phyloP scores from a whole-genome alignment of 2,113 vertebrate genomes.

The Solenodon paradoxus region DNA sequence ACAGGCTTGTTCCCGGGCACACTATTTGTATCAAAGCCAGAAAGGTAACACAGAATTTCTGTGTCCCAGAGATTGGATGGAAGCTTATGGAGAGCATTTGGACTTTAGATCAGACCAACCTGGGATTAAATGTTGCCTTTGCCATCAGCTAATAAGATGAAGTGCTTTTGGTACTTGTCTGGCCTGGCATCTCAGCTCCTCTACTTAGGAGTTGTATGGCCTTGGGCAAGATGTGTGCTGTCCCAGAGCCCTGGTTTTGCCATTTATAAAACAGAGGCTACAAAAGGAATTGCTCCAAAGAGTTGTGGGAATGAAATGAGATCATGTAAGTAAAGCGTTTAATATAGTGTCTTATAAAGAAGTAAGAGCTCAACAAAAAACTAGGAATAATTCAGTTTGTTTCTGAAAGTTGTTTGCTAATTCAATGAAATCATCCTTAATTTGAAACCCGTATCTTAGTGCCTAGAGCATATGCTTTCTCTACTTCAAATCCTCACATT shows the following conservation, averaged over 20 bases:
- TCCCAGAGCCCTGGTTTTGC: not conserved
- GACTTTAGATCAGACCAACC: not conserved
- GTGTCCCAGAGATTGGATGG: not conserved
- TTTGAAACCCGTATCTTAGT: not conserved
- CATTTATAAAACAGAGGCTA: not conserved
- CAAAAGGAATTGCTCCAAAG: not conserved
- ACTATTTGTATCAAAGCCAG: not conserved
- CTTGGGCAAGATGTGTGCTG: not conserved
- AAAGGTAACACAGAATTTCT: not conserved
- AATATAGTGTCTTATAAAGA: not conserved
- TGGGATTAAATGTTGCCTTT: not conserved
- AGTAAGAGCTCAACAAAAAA: not conserved
- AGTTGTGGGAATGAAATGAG: not conserved
- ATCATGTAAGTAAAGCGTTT: not conserved
- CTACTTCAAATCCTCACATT: not conserved
- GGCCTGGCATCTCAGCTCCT: not conserved
- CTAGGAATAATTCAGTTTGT: not conserved
- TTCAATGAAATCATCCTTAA: not conserved
- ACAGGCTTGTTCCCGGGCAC: not conserved
- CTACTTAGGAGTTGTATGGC: not conserved
- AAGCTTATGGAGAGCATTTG: not conserved
- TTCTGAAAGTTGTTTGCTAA: not conserved
- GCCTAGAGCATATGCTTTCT: not conserved
- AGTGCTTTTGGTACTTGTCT: not conserved
- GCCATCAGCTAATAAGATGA: not conserved